A percentile compares a stretch with the other conserved stretches of the same genome.
phyloP scores from a whole-genome alignment of 2,888 invertebrate genomes.

The Trilocha varians region DNA sequence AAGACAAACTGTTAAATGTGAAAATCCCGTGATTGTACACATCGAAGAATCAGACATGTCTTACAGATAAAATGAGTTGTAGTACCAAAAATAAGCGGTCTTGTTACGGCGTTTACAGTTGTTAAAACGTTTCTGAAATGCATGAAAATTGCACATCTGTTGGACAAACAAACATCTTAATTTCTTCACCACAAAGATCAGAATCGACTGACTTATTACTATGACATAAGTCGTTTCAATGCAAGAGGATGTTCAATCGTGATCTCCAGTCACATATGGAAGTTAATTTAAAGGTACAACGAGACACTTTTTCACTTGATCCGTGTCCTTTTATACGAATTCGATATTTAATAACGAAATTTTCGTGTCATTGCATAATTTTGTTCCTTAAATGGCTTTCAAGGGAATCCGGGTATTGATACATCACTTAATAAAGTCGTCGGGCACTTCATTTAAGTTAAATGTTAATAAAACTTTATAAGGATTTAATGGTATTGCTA shows the following conservation, averaged over 20 bases:
- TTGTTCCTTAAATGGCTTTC: slow-evolving; percentile 33
- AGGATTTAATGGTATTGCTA: slow-evolving; percentile 43
- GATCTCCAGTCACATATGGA: slow-evolving; percentile 40
- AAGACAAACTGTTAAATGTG: slow-evolving; percentile 27
- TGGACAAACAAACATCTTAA: slow-evolving; percentile 38
- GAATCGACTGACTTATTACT: slow-evolving; percentile 25
- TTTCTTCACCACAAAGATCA: slow-evolving; percentile 32
- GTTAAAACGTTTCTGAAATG: slow-evolving; percentile 30
- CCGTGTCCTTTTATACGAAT: slow-evolving; percentile 36
- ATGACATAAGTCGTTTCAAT: slow-evolving; percentile 37
- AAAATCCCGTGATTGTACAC: slow-evolving; percentile 18
- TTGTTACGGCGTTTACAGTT: slow-evolving; percentile 40
- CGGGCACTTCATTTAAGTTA: slow-evolving; percentile 46
- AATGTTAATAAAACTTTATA: slow-evolving; percentile 52
- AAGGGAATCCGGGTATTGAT: slow-evolving; percentile 46
- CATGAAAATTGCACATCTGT: slow-evolving; percentile 26
- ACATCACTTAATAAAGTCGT: slow-evolving; percentile 56
- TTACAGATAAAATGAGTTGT: slow-evolving; percentile 60
- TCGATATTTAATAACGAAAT: slow-evolving; percentile 27
- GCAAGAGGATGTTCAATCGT: slow-evolving; percentile 36
- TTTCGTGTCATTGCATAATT: slow-evolving; percentile 32
- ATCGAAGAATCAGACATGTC: slow-evolving; percentile 37
- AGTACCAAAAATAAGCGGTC: slow-evolving; percentile 40
- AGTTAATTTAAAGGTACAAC: slow-evolving; percentile 48
- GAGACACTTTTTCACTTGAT: slow-evolving; percentile 51